Evolutionary conservation across 2,797 vertebrate genomes (phyloP).

Genomic region (Anisognathus igniventris): DNA sequence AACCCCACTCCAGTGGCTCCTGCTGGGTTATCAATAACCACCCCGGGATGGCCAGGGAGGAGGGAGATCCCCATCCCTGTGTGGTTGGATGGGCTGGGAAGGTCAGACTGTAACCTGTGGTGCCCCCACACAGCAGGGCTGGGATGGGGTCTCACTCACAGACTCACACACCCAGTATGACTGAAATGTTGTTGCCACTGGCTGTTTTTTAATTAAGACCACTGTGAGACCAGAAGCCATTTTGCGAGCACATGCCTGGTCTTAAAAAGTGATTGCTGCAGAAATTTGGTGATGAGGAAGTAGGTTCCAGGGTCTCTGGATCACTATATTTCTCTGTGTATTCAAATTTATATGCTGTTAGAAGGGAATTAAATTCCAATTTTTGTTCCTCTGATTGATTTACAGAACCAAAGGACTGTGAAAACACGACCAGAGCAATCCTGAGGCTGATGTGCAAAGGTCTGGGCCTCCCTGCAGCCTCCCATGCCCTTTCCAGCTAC

Average conservation of each 20-base stretch:
- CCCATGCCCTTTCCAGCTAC: neutral
- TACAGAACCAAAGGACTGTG: neutral
- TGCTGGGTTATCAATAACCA: neutral
- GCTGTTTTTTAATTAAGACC: neutral
- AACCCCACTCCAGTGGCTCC: accelerated
- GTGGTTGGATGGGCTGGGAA: too few species aligned
- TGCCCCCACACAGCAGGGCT: accelerated
- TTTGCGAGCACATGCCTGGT: neutral
- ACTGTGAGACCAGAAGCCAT: neutral
- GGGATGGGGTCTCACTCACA: accelerated
- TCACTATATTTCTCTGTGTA: neutral
- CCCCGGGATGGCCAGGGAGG: too few species aligned
- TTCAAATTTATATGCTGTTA: neutral
- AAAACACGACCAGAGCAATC: neutral
- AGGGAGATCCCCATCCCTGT: neutral
- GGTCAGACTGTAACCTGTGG: neutral
- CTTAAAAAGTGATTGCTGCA: neutral
- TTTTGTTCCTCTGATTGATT: neutral
- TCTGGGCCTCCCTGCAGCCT: neutral
- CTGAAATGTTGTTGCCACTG: neutral
- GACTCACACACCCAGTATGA: too few species aligned
- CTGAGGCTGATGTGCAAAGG: neutral
- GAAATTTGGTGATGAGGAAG: neutral
- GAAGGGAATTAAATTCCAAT: neutral
- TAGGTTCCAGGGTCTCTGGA: neutral